Base-by-base conservation (phyloP, 2,797 vertebrate genomes). In the Ctenosaura bakeri region DNA sequence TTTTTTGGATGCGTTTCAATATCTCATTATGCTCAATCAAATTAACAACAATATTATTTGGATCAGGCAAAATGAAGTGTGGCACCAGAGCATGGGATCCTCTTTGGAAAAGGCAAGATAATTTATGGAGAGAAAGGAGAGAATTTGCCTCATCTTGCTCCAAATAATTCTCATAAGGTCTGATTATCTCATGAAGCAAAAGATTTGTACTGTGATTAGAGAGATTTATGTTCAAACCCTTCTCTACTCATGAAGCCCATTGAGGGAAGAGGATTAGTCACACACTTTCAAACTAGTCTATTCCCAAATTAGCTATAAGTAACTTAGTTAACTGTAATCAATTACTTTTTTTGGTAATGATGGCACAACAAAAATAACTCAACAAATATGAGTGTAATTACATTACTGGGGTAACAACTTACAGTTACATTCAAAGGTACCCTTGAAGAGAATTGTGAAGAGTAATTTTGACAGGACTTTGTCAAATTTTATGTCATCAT, bases 21-120 rank as follows among this genome's bases (percentile, higher is more conserved):
- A 91, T 95, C 94, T 97, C 94, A 94, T 97, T 97, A 96, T 77
- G 74, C 85, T 95, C 96, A 95, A 94, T 95, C 92, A 94, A 92
- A 79, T 88, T 95, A 95, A 93, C 91, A 96, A 95, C 94, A 92
- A 59, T 92, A 90, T 96, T 96, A 94, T 93, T 94, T 92, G 86
- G 95, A 94, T 96, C 93, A 92, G 59, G 62, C 83, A 92, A 90
- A 96, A 95, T 93, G 94, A 96, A 96, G 90, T 95, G 90, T 94
- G 96, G 94, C 89, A 64, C 89, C 91, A 93, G 52, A 90, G 85
- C 50, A 29, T 0, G 38, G 80, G 50, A 95, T 92, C 24, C 64
- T 95, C 90, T 91, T 92, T 89, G 91, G 92, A 80, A 94, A 92
- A 94, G 91, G 76, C 83, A 87, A 90, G 50, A 64, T 56, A 22